Evolutionary conservation across 1,140 invertebrate genomes (phyloP), one percentile per base, ranked within the genome.

Genomic region (Euura lappo): DNA sequence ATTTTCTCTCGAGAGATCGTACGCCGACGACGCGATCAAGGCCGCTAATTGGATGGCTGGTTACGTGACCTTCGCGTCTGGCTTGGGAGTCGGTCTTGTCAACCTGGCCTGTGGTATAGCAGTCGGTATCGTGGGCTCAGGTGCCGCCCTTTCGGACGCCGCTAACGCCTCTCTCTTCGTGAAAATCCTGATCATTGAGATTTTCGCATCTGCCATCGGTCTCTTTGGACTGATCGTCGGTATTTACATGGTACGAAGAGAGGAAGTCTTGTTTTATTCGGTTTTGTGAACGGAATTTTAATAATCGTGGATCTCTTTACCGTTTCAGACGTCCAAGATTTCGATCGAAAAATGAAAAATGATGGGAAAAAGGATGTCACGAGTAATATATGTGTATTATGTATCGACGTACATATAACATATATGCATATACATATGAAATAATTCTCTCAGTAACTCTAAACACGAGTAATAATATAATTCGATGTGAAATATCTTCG

Each of bases 181-280:
- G 10, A 98, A 98, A 87, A 98, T 99, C 86, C 91, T 99, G 6
- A 98, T 99, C 85, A 94, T 99, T 66, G 98, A 99, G 90, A 99
- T 99, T 86, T 99, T 99, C 87, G 98, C 96, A 42, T 97, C 95
- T 84, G 98, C 98, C 79, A 99, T 99, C 88, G 98, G 98, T 83
- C 91, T 99, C 0, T 99, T 99, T 89, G 98, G 98, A 73, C 91
- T 99, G n/a, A 99, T 99, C 88, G 97, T 99, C 72, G 96, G 96
- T 75, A 98, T 99, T 88, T 96, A 99, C 85, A 96, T 98, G 92
- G 86, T 87, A 28, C 28, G 28, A 28, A 28, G 28, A 28, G 28
- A 28, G 28, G 28, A 28, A 28, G 28, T 28, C 28, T 28, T 28
- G 0, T 28, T 28, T 28, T 28, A 28, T 28, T 28, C 28, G 44